Base-by-base conservation (phyloP, 2,797 vertebrate species). In the Enteromius treurensis region DNA sequence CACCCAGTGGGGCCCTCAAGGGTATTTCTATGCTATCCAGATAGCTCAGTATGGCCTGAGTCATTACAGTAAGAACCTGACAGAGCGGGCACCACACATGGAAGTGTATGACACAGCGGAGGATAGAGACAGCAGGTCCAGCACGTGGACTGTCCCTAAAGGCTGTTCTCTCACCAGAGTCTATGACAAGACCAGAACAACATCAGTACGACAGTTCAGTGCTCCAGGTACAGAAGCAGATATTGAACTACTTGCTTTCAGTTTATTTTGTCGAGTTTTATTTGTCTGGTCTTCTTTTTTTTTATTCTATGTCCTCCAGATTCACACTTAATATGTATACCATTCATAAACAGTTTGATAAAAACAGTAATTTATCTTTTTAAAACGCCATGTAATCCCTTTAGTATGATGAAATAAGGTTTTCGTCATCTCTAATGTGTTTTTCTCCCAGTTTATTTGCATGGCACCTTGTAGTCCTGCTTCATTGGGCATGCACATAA, bases 1-100 rank as follows among this genome's bases (percentile, higher is more conserved):
- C 87, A 99, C 98, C 0, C 98, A 99, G 86, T 99, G 98, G 98
- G 98, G 98, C 4, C 98, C 98, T 70, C 98, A 99, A 91, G 98
- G 98, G 88, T 99, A 99, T 91, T 99, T 99, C 93, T 99, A 99
- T 86, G 97, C 98, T 87, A 99, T 99, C 94, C 98, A 99, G 94
- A 98, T 99, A 17, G 96, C 98, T 0, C 98, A 99, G 91, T 99
- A 98, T 5, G 98, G 98, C 37, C 88, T 99, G 89, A 99, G 98
- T 89, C 98, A 99, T 92, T 99, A 97, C 93, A 99, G 98, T 91
- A 99, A 99, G 85, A 99, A 99, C 92, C 95, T 99, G 91, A 99
- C 98, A 0, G 98, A 99, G 94, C 96, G 96, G 0, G 90, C 96
- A 0, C 97, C 98, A 2, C 96, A 96, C 53, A 78, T 97, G 37